phyloP scores from a whole-genome alignment of 2,888 invertebrate genomes.

The Eupithecia pulchellata region DNA sequence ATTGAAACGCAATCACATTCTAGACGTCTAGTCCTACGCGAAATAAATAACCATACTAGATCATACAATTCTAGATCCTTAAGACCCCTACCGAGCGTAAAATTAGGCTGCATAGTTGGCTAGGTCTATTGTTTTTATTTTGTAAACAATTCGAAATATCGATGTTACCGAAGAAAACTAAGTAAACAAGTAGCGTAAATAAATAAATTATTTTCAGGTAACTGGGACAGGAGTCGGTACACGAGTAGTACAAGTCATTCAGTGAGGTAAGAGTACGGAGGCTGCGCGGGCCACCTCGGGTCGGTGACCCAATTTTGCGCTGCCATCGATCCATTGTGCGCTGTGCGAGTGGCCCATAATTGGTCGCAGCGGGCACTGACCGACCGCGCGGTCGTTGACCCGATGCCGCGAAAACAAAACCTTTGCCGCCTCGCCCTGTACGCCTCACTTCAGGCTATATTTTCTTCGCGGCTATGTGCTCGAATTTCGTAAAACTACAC shows the following conservation, averaged over 20 bases:
- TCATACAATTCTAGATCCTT: background rate
- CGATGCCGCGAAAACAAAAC: conserved; percentile 81
- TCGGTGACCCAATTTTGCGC: conserved; percentile 82
- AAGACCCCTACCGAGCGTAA: background rate
- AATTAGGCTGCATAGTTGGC: background rate
- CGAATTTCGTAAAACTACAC: conserved; percentile 11
- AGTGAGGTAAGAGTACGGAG: conserved; percentile 52
- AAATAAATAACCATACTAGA: background rate
- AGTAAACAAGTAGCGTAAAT: conserved; percentile 10
- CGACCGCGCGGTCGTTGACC: conserved; percentile 80
- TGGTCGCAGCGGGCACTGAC: conserved; percentile 84
- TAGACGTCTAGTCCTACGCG: conserved; percentile 20
- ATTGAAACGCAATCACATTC: conserved; percentile 17
- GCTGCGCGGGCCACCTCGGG: conserved; percentile 59
- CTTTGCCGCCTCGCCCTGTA: conserved; percentile 60
- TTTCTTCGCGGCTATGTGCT: conserved; percentile 27
- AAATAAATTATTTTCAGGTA: conserved; percentile 13
- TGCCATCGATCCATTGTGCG: conserved; percentile 86
- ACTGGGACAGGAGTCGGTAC: conserved; percentile 19
- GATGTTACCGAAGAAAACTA: background rate
- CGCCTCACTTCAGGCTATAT: conserved; percentile 45
- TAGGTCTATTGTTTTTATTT: background rate
- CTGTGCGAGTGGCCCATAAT: conserved; percentile 85
- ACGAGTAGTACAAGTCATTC: conserved; percentile 30
- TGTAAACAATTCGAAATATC: background rate